Conservation (phyloP, 2,113 vertebrate species). For the Acanthisitta chloris region DNA sequence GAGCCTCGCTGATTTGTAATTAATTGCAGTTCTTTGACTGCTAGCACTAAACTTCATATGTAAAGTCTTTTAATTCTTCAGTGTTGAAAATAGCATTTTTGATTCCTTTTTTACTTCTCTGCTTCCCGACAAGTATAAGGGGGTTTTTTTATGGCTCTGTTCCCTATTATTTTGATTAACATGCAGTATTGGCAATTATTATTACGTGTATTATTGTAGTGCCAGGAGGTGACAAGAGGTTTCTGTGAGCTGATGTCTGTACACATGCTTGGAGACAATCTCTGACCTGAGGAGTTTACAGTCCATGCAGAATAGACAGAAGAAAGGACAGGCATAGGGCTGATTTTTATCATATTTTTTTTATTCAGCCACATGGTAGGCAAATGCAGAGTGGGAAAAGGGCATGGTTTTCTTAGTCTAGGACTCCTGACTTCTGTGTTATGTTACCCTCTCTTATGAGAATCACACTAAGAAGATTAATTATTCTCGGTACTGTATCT, state of each 20-base stretch:
- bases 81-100: neutral
- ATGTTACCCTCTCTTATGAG: neutral
- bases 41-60: neutral
- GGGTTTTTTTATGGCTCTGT: neutral
- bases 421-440: neutral
- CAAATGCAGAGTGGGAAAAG: neutral
- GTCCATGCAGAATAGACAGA: neutral
- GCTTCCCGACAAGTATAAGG: neutral
- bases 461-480: neutral
- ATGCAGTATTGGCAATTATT: neutral
- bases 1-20: neutral
- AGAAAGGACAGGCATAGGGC: neutral
- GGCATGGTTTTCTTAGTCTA: neutral
- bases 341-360: neutral
- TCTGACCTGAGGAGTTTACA: neutral
- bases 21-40: neutral
- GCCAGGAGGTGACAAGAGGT: neutral
- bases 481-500: neutral
- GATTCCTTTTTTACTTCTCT: neutral
- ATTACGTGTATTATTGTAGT: neutral
- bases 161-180: neutral
- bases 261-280: neutral
- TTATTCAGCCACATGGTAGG: neutral
- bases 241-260: neutral
- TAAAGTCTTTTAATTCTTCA: neutral